These are phyloP conservation scores for Cheilosia pagana DNA, from an alignment of 2,888 invertebrate species.

Conservation along the genomic window DNA sequence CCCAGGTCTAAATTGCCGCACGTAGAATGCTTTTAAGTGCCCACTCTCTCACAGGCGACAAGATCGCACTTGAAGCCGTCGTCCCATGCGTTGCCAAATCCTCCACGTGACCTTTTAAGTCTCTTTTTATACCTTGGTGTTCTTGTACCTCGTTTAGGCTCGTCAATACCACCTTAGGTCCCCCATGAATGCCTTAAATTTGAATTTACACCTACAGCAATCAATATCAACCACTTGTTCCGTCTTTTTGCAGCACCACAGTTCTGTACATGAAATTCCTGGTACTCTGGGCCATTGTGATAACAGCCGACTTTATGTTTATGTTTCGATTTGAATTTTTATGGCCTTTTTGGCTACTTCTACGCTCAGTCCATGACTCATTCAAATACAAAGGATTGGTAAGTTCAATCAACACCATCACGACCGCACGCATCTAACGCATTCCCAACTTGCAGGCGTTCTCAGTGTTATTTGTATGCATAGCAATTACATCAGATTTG, in stretches of 20 bases:
- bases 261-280: conserved; percentile 97
- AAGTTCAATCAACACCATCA: conserved; percentile 82
- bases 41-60: too few species aligned
- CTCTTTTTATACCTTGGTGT: too few species aligned
- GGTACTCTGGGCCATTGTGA: conserved; percentile 96
- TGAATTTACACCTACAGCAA: too few species aligned
- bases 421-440: background rate
- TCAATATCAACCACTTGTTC: conserved; percentile 34
- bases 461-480: conserved; percentile 98
- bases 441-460: conserved; percentile 90
- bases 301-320: conserved; percentile 97
- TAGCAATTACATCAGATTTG: conserved; percentile 98
- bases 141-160: too few species aligned
- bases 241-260: conserved; percentile 88
- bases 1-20: too few species aligned
- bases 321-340: conserved; percentile 99
- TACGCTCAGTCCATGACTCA: conserved; percentile 97
- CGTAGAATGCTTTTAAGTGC: too few species aligned
- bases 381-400: conserved; percentile 99
- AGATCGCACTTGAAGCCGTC: too few species aligned
- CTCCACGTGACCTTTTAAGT: too few species aligned
- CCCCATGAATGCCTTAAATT: background rate
- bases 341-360: conserved; percentile 99
- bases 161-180: too few species aligned
- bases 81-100: too few species aligned